A percentile compares a stretch with the other conserved stretches of the same genome.
Conservation (phyloP, 2,888 invertebrate genomes). For the Blastobasis lacticolella region DNA sequence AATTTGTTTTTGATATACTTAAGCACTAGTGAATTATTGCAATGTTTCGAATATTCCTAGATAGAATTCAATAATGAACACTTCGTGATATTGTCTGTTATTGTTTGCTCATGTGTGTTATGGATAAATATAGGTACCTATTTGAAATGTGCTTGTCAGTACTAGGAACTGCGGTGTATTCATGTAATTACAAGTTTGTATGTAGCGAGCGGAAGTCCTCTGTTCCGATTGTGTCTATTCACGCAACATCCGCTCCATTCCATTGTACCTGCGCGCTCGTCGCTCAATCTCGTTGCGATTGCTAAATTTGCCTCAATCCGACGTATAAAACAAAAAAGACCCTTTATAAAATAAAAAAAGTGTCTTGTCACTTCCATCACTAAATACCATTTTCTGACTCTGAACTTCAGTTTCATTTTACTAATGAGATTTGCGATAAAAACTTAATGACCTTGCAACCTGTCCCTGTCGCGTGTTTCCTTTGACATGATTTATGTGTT, state of each 20-base stretch:
- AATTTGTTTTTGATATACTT: too few relatives aligned
- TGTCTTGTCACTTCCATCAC: neutral
- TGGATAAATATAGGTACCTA: too few relatives aligned
- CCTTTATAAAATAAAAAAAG: too few relatives aligned
- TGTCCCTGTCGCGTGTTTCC: conserved; percentile 15
- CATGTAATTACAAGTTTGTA: conserved; percentile 3
- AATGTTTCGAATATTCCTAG: too few relatives aligned
- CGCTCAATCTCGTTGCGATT: conserved; percentile 26
- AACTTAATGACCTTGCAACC: conserved; percentile 10
- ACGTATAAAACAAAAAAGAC: too few relatives aligned
- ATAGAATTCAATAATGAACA: too few relatives aligned
- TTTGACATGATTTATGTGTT: conserved; percentile 24
- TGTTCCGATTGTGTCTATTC: conserved; percentile 45
- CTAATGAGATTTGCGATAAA: conserved; percentile 7
- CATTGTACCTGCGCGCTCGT: conserved; percentile 37
- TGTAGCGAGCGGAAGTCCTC: conserved; percentile 43
- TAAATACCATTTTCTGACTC: neutral
- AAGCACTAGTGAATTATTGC: too few relatives aligned
- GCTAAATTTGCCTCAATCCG: neutral
- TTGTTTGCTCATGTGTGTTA: too few relatives aligned
- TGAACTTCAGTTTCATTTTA: neutral
- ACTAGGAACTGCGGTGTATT: neutral
- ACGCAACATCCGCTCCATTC: conserved; percentile 49
- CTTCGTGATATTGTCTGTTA: too few relatives aligned
- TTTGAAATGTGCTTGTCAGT: too few relatives aligned